Evolutionary conservation across 2,888 invertebrate species (phyloP), one percentile per base, ranked within the genome.

Genomic region (Magallana nippona): DNA sequence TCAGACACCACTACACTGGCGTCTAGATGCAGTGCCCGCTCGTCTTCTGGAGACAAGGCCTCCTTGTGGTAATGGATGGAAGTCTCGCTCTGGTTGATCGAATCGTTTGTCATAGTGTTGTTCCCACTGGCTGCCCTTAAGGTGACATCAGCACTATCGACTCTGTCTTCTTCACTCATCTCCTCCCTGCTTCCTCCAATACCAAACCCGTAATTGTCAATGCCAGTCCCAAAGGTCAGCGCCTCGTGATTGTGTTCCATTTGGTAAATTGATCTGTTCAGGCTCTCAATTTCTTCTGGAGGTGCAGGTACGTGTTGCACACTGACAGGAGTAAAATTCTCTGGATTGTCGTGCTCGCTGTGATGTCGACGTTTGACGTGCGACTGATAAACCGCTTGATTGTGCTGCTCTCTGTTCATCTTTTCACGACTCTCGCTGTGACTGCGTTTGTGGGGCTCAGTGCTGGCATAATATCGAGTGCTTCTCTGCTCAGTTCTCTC

Each of bases 1-100:
- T 95, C 95, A 84, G 95, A 95, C 78, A 96, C 91, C 15, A 96
- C 95, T 58, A 95, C 93, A 86, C 95, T 95, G 0, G 96, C 95
- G 90, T 96, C 96, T 88, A 95, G 95, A 88, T 95, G 95, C 17
- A 96, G 90, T 87, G 93, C 94, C 83, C 95, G 94, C 83, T 95
- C 93, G 83, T 95, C 95, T 15, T 90, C 91, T 44, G 89, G 89
- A 2, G 91, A 88, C 17, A 89, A 86, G 82, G 87, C 86, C 13
- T 85, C 87, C 22, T 83, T 84, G 17, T 86, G 83, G 1, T 78
- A 55, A 5, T 81, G 57, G 2, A 22, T 44, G 2, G 32, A 27
- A 8, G 85, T 84, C 11, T 81, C 86, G 32, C 88, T 88, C 79
- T 89, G 87, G 79, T 86, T 85, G 32, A 85, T 79, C 13, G 82